Percentiles rank a stretch among this genome's conserved stretches.
phyloP scores from a whole-genome alignment of 1,140 invertebrate genomes.

The Drosophila subpulchrella region DNA sequence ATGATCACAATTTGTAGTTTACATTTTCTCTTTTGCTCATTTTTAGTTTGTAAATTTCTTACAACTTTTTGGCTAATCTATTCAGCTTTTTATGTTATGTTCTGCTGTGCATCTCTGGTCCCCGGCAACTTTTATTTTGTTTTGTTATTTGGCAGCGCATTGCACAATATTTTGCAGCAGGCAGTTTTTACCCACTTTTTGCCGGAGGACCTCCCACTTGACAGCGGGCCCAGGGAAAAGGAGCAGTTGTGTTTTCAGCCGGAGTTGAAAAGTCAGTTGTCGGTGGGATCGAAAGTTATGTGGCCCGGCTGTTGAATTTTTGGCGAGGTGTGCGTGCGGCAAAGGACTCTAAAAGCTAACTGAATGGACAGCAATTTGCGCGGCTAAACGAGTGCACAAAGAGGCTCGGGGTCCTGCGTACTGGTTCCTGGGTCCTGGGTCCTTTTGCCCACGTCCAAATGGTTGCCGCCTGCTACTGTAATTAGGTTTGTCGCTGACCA shows the following conservation, averaged over 20 bases:
- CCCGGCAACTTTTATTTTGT: slow-evolving; percentile 34
- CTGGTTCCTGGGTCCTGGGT: neutral
- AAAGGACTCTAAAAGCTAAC: slow-evolving; percentile 57
- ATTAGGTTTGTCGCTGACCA: slow-evolving; percentile 74
- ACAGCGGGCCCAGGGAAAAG: slow-evolving; percentile 29
- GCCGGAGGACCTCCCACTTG: slow-evolving; percentile 47
- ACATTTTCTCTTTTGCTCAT: no score
- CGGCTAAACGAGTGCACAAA: slow-evolving; percentile 77
- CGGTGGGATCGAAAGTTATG: slow-evolving; percentile 64
- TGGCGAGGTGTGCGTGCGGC: slow-evolving; percentile 23
- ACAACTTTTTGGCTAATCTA: neutral
- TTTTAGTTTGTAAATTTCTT: no score
- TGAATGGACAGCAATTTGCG: slow-evolving; percentile 78
- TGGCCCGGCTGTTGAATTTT: slow-evolving; percentile 12
- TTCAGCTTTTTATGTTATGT: neutral
- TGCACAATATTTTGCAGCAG: slow-evolving; percentile 69
- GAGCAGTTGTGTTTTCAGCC: slow-evolving; percentile 12
- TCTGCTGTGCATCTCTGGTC: neutral
- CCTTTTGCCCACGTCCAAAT: neutral
- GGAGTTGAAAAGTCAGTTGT: slow-evolving; percentile 74
- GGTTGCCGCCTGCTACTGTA: slow-evolving; percentile 60
- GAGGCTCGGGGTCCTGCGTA: neutral
- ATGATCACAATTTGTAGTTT: no score
- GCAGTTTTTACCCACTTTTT: slow-evolving; percentile 37
- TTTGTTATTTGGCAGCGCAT: slow-evolving; percentile 73